A percentile compares a stretch with the other conserved stretches of the same genome.
phyloP scores from a whole-genome alignment of 2,113 vertebrate species.

The Sander lucioperca region DNA sequence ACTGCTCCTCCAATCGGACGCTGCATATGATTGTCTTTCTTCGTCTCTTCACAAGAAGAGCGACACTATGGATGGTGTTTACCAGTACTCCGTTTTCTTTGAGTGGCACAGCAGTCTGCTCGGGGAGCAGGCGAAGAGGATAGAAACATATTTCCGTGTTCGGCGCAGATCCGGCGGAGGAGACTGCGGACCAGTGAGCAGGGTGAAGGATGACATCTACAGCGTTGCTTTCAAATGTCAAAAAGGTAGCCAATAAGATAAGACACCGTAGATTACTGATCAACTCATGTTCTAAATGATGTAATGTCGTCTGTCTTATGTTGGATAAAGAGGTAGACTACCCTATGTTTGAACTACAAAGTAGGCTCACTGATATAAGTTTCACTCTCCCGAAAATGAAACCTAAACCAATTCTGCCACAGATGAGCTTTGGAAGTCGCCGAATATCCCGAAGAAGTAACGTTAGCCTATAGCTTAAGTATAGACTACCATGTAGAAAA shows the following conservation, averaged over 20 bases:
- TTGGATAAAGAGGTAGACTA: neutral
- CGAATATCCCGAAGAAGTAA: too few relatives aligned
- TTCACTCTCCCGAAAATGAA: neutral
- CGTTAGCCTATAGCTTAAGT: too few relatives aligned
- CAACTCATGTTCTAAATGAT: neutral
- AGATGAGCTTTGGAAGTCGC: neutral
- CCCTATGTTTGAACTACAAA: neutral
- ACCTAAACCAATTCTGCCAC: neutral
- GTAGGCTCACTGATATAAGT: neutral
- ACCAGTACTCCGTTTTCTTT: slow-evolving; percentile 43
- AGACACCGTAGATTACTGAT: neutral
- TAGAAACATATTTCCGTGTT: slow-evolving; percentile 36
- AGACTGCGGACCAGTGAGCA: slow-evolving; percentile 26
- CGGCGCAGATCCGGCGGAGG: slow-evolving; percentile 56
- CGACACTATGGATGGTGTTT: neutral
- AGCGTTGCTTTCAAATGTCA: slow-evolving; percentile 15
- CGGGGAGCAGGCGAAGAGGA: accelerated
- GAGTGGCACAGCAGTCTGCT: neutral
- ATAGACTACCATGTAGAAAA: neutral
- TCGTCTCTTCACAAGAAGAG: too few relatives aligned
- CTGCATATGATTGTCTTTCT: too few relatives aligned
- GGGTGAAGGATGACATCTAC: neutral
- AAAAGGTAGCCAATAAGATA: slow-evolving; percentile 29
- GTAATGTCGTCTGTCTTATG: neutral
- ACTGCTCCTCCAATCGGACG: neutral